These are phyloP conservation scores for Hydrophis major DNA, from an alignment of 2,797 vertebrate genomes.

Conservation along the genomic window DNA sequence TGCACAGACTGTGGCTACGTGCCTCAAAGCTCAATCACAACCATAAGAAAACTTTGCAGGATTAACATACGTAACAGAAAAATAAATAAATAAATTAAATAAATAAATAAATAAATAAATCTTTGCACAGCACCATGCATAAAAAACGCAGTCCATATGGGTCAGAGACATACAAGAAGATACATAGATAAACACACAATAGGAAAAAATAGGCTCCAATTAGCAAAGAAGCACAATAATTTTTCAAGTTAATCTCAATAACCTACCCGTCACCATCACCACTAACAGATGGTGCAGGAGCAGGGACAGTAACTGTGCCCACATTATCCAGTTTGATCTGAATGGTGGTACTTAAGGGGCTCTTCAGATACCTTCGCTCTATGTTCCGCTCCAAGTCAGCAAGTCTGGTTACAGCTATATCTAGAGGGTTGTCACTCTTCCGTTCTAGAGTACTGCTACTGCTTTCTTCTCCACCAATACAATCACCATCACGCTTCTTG, in stretches of 20 bases:
- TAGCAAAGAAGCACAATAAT: conserved; percentile 94
- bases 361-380: conserved; percentile 99
- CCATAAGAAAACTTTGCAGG: conserved; percentile 76
- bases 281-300: conserved; percentile 99
- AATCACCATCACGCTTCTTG: conserved; percentile 79
- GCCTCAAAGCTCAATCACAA: conserved; percentile 80
- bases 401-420: conserved; percentile 99
- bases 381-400: conserved; percentile 99
- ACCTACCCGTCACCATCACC: conserved; percentile 99
- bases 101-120: conserved; percentile 50
- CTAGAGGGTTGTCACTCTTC: conserved; percentile 97
- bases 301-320: conserved; percentile 99
- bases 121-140: conserved; percentile 83
- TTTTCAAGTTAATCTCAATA: conserved; percentile 90
- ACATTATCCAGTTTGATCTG: conserved; percentile 99
- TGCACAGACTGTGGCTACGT: conserved; percentile 81
- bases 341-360: conserved; percentile 99
- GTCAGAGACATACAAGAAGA: conserved; percentile 79
- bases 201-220: conserved; percentile 83
- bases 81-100: not conserved
- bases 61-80: conserved; percentile 75
- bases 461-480: conserved; percentile 79
- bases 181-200: conserved; percentile 81
- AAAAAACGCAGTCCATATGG: conserved; percentile 73
- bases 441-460: conserved; percentile 82